A percentile compares a stretch with the other conserved stretches of the same genome.
Conservation (phyloP, 1,140 invertebrate species). For the Drosophila pallidifrons region DNA sequence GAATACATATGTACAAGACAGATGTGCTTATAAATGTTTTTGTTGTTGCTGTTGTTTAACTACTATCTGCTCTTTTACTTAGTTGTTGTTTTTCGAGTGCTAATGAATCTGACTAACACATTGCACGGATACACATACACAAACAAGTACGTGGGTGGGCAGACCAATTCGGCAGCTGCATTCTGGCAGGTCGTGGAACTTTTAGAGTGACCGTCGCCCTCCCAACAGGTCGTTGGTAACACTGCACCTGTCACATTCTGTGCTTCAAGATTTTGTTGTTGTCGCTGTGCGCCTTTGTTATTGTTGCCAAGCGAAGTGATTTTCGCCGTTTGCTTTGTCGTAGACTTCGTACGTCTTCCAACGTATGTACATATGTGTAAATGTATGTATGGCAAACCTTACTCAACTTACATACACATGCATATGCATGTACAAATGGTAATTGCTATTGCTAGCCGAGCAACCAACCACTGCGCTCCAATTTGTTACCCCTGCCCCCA, state of each 20-base stretch:
- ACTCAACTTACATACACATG: constrained; percentile 23
- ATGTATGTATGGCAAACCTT: constrained; percentile 30
- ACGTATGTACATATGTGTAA: constrained; percentile 26
- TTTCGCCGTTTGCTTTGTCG: constrained; percentile 46
- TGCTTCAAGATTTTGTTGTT: constrained; percentile 28
- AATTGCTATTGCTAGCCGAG: constrained; percentile 21
- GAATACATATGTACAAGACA: background rate
- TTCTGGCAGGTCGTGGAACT: constrained; percentile 27
- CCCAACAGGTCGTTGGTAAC: constrained; percentile 41
- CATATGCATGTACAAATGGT: constrained; percentile 14
- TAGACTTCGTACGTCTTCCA: constrained; percentile 43
- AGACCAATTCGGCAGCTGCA: constrained; percentile 29
- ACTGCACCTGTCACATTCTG: constrained; percentile 33
- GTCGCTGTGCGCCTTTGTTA: constrained; percentile 44
- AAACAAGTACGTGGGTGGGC: constrained; percentile 37
- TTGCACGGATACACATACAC: constrained; percentile 28
- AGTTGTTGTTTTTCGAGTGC: constrained; percentile 53
- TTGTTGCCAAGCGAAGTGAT: constrained; percentile 61
- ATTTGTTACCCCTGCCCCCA: constrained; percentile 38
- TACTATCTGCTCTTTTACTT: constrained; percentile 60
- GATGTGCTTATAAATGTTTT: constrained; percentile 23
- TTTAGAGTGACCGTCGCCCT: constrained; percentile 33
- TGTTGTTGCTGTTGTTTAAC: constrained; percentile 30
- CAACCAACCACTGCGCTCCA: constrained; percentile 21
- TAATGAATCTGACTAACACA: constrained; percentile 59